A percentile compares a stretch with the other conserved stretches of the same genome.
Evolutionary conservation across 2,797 vertebrate genomes (phyloP).

Genomic region (Poeciliopsis turneri): DNA sequence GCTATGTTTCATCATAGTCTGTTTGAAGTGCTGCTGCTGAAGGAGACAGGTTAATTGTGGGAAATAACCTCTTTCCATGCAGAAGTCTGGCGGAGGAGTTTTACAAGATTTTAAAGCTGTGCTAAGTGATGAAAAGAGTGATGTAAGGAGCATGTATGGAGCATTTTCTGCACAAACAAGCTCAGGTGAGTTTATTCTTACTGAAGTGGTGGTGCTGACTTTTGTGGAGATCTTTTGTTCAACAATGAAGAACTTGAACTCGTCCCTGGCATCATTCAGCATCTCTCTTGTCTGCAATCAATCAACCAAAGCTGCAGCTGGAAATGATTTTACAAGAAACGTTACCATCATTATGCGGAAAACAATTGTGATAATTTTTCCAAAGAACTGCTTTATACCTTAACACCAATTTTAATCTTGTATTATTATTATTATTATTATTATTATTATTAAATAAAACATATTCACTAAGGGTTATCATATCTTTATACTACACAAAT

Average conservation of each 20-base stretch:
- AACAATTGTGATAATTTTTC: not conserved
- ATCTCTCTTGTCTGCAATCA: not conserved
- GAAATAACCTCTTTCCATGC: conserved; percentile 17
- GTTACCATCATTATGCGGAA: not conserved
- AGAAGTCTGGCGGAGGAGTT: not conserved
- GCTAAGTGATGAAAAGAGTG: not conserved
- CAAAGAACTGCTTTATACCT: not conserved
- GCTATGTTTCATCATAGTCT: conserved; percentile 13
- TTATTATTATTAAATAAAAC: no score
- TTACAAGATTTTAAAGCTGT: not conserved
- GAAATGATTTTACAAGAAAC: not conserved
- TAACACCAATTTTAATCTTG: not conserved
- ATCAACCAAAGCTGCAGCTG: not conserved
- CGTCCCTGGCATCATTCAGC: not conserved
- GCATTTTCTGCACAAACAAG: not conserved
- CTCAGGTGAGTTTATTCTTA: not conserved
- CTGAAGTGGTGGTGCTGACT: not conserved
- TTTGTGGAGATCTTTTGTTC: not conserved
- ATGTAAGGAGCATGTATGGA: not conserved
- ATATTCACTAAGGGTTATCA: not conserved
- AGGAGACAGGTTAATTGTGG: conserved; percentile 17
- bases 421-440: no score
- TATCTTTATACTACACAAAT: not conserved
- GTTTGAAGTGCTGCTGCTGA: not conserved
- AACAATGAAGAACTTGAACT: not conserved